Evolutionary conservation across 2,888 invertebrate genomes (phyloP).

Genomic region (Hoplodrina ambigua): DNA sequence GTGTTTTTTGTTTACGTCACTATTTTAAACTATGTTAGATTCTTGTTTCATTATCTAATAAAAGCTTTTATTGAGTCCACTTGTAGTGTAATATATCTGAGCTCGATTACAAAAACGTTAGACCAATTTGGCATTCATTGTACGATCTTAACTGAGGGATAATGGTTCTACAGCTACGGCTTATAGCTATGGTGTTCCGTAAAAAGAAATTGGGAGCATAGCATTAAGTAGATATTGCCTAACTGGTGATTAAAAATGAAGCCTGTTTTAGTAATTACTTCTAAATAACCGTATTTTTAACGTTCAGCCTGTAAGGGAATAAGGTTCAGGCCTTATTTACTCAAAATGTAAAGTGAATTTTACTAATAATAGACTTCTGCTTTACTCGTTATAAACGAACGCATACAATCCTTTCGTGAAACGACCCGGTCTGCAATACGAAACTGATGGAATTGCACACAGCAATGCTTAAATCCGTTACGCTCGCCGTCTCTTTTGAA

Average conservation of each 20-base stretch:
- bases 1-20: neutral
- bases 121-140: neutral
- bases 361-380: conserved; percentile 28
- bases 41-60: neutral
- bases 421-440: conserved; percentile 69
- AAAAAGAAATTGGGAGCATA: neutral
- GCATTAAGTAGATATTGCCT: neutral
- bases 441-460: conserved; percentile 84
- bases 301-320: neutral
- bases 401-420: conserved; percentile 60
- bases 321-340: conserved; percentile 6
- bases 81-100: neutral
- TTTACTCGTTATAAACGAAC: conserved; percentile 31
- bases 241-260: neutral
- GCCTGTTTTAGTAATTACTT: neutral
- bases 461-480: conserved; percentile 86
- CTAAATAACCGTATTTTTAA: conserved; percentile 2
- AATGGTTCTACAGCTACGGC: neutral
- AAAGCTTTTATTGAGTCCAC: neutral
- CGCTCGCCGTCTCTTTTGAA: conserved; percentile 82
- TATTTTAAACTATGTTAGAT: neutral
- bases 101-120: neutral
- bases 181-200: neutral
- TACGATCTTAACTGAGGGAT: too few species aligned
- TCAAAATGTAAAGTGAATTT: conserved; percentile 17